A percentile compares a stretch with the other conserved stretches of the same genome.
Evolutionary conservation across 2,113 vertebrate genomes (phyloP).

Genomic region (Lasiurus borealis): DNA sequence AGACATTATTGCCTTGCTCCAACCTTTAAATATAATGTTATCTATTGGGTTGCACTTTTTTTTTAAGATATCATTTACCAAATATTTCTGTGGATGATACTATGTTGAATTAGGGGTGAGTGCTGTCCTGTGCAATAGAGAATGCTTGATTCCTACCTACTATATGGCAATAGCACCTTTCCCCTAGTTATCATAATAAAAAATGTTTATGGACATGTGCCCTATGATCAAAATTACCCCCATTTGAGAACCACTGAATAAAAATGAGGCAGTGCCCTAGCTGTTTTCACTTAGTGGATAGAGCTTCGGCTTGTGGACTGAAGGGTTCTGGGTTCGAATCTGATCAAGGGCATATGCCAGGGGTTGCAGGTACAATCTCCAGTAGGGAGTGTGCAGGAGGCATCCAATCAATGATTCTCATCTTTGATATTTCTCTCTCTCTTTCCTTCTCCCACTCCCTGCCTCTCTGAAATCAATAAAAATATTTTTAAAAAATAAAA

Average conservation of each 20-base stretch:
- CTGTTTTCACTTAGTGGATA: no score
- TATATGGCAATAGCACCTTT: neutral
- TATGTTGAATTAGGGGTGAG: neutral
- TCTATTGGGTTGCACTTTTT: neutral
- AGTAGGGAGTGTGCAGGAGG: no score
- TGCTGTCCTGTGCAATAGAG: neutral
- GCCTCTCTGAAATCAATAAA: no score
- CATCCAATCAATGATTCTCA: no score
- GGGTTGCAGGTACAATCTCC: no score
- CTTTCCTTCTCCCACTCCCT: no score
- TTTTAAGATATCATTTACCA: neutral
- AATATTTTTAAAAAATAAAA: neutral
- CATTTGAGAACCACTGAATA: neutral
- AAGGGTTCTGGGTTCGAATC: no score
- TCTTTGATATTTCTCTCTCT: no score
- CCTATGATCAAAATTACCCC: neutral
- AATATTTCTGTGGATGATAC: neutral
- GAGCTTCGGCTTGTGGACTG: no score
- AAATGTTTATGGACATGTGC: neutral
- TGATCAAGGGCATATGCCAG: no score
- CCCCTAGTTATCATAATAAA: neutral
- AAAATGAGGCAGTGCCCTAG: neutral
- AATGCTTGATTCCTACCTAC: neutral
- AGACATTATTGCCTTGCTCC: neutral
- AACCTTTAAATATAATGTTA: neutral